Conservation (phyloP, 2,888 invertebrate species). For the Temnothorax rugatulus region DNA sequence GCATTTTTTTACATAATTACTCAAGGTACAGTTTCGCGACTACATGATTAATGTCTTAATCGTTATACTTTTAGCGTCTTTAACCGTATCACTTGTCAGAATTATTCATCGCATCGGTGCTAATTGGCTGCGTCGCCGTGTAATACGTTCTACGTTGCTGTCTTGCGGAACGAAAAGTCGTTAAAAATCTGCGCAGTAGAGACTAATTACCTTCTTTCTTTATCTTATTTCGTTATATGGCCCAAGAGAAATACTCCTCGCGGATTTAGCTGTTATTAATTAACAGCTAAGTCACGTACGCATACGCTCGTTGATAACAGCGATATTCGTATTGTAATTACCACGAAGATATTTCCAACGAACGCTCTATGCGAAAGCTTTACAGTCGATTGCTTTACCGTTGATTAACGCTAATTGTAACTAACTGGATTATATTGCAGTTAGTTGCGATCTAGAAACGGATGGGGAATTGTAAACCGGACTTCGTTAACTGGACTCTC, state of each 20-base stretch:
- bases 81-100: background rate
- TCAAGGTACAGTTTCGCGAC: background rate
- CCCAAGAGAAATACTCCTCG: background rate
- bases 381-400: slow-evolving; percentile 22
- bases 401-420: slow-evolving; percentile 43
- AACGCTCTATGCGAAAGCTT: background rate
- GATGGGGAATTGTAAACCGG: background rate
- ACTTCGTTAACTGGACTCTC: background rate
- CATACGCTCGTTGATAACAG: background rate
- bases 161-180: background rate
- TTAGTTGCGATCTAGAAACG: slow-evolving; percentile 32
- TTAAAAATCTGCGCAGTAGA: background rate
- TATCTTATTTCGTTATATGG: background rate
- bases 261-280: background rate
- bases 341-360: background rate
- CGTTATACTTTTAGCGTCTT: background rate
- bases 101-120: slow-evolving; percentile 7
- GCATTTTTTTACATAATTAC: slow-evolving; percentile 39
- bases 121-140: slow-evolving; percentile 9
- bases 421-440: background rate
- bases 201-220: background rate
- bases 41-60: background rate
- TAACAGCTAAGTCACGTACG: background rate
- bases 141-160: background rate
- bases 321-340: background rate